Evolutionary conservation across 2,888 invertebrate species (phyloP), one percentile per base, ranked within the genome.

Genomic region (Pelosia muscerda): DNA sequence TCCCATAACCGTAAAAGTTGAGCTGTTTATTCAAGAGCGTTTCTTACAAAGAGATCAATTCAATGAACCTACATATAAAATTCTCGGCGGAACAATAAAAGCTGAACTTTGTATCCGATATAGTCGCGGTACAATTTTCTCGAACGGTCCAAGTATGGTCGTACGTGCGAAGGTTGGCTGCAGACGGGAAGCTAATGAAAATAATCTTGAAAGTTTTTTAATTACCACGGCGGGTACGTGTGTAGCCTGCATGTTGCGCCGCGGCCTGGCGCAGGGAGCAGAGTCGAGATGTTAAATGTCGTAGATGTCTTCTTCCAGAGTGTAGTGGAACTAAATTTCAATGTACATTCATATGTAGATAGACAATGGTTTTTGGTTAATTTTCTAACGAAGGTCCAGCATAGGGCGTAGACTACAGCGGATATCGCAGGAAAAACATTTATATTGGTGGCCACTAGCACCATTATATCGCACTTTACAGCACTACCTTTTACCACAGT

Each of bases 191-290:
- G 77, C 72, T 76, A 80, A 81, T 81, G 79, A 81, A 82, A 82
- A 84, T 83, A 81, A 83, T 86, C 84, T 84, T 82, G 68, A 82
- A 88, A 88, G 82, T 88, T 90, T 88, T 87, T 87, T 89, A 89
- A 89, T 89, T 87, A 88, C 82, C 81, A 74, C 75, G 71, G 77
- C 74, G 65, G 64, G 73, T 60, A 66, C 70, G 76, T 73, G 76
- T 70, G 59, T 57, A 55, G 53, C 19, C 31, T 5, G 58, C 59
- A 64, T 19, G 60, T 57, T 59, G 65, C 25, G n/a, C 25, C 3
- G 38, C 23, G 13, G 19, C 69, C 72, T 76, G 76, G 38, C 15
- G 6, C 28, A 79, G 73, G 78, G 70, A 64, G 71, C 74, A 77
- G 79, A 77, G 77, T 75, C 69, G 19, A n/a, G 2, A 2, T 25